Base-by-base conservation (phyloP, 1,140 invertebrate genomes). In the Pseudomyrmex flavicornis region DNA sequence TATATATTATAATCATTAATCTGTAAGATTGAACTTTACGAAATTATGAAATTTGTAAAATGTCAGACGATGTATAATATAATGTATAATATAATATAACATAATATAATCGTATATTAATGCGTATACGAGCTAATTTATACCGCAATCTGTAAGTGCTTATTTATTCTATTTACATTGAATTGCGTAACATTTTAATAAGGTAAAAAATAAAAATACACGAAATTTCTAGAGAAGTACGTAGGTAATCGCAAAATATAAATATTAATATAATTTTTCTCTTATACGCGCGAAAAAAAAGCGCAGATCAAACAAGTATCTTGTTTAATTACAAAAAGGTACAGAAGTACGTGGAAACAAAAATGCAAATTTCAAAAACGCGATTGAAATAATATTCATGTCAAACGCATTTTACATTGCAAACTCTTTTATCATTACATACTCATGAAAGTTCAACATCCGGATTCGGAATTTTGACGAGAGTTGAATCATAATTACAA, bases 401-500 rank as follows among this genome's bases (percentile, higher is more conserved):
- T 22, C 0, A 68, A 69, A 7, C 3, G 50, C 2, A 22, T 35
- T 56, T 35, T 35, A n/a, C 2, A 26, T 69, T 9, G 2, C 59
- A 35, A 35, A 35, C 5, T 5, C 35, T 35, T 35, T 35, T 35
- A 35, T 15, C 17, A 66, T 48, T 48, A 48, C 44, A 13, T 46
- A 46, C 35, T 77, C 58, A 44, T 26, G 35, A 59, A 46, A 79
- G 10, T 17, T 68, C n/a, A 79, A 58, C 46, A 79, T 69, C 9
- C 15, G 54, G 17, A 69, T 69, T 69, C 2, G 10, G 15, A 79
- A 79, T 79, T 79, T 79, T 46, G 52, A 46, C 44, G 50, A 50
- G n/a, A 7, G 48, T 69, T 56, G 35, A 69, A 79, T 56, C 17
- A 17, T 79, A 79, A 79, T 79, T 58, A 79, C 50, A 77, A 79